Conservation (phyloP, 1,140 invertebrate species). For the Megathymus violae region DNA sequence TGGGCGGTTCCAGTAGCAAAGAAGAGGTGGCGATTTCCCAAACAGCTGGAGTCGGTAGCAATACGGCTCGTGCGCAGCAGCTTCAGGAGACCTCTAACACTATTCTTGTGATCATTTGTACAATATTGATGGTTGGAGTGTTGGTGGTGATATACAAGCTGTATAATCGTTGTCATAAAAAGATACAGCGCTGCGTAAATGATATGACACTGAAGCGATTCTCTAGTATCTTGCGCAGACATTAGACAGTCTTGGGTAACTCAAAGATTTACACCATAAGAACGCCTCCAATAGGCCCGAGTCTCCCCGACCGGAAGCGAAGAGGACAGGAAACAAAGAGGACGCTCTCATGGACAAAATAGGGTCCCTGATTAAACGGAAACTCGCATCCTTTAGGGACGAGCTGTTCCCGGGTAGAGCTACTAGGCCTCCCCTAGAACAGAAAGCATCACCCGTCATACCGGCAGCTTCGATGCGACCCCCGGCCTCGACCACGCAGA, state of each 20-base stretch:
- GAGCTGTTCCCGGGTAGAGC: no score
- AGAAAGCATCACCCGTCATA: no score
- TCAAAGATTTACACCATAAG: no score
- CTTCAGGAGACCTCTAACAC: slow-evolving; percentile 8
- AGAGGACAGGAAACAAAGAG: no score
- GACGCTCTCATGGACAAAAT: no score
- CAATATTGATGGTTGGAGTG: slow-evolving; percentile 9
- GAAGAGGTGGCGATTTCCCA: slow-evolving; percentile 4
- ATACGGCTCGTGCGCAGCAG: slow-evolving; percentile 10
- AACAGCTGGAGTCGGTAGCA: slow-evolving; percentile 9
- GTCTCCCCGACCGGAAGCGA: no score
- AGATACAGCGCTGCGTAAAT: slow-evolving; percentile 10
- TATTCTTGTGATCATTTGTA: slow-evolving; percentile 9
- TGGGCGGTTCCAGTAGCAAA: slow-evolving; percentile 8
- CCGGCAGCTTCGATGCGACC: no score
- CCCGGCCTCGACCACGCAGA: no score
- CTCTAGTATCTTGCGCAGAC: slow-evolving; percentile 9
- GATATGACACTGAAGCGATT: background rate
- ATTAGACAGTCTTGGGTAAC: slow-evolving; percentile 2
- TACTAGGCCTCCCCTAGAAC: no score
- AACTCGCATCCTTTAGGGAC: no score
- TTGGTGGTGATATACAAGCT: slow-evolving; percentile 6
- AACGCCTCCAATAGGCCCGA: no score
- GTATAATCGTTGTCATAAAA: slow-evolving; percentile 10
- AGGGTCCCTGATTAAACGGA: no score